These are phyloP conservation scores for Cynocephalus volans DNA, from an alignment of 2,113 vertebrate genomes.

Conservation along the genomic window DNA sequence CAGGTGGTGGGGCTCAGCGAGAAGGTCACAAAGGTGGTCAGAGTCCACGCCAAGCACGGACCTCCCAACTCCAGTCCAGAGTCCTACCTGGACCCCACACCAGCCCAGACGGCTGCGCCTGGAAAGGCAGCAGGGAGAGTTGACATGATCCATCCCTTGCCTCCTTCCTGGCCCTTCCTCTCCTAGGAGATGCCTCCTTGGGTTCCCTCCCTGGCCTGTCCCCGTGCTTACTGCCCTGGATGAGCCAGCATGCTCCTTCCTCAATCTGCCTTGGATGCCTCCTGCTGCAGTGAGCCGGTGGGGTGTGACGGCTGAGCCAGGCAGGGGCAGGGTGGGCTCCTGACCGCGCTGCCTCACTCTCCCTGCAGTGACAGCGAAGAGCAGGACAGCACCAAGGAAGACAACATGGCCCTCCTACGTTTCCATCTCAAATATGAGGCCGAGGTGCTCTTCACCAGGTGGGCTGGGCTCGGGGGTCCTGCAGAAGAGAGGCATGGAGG, in stretches of 20 bases:
- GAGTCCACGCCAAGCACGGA: fast-evolving
- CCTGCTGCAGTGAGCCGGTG: not conserved
- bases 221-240: fast-evolving
- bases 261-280: not conserved
- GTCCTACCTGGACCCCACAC: not conserved
- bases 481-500: fast-evolving
- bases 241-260: too few species aligned
- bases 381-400: constrained; percentile 89
- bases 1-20: fast-evolving
- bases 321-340: not conserved
- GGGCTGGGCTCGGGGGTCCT: fast-evolving
- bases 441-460: constrained; percentile 97
- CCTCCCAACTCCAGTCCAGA: not conserved
- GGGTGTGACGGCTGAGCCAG: not conserved
- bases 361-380: constrained; percentile 93
- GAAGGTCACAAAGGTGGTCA: not conserved
- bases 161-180: not conserved
- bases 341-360: not conserved
- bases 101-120: not conserved
- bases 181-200: not conserved
- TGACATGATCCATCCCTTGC: fast-evolving
- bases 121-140: not conserved
- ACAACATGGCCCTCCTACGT: constrained; percentile 92
- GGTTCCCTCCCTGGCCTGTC: not conserved
- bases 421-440: constrained; percentile 94